These are phyloP conservation scores for Marcusenius ussheri DNA, from an alignment of 2,113 vertebrate genomes.

Conservation along the genomic window DNA sequence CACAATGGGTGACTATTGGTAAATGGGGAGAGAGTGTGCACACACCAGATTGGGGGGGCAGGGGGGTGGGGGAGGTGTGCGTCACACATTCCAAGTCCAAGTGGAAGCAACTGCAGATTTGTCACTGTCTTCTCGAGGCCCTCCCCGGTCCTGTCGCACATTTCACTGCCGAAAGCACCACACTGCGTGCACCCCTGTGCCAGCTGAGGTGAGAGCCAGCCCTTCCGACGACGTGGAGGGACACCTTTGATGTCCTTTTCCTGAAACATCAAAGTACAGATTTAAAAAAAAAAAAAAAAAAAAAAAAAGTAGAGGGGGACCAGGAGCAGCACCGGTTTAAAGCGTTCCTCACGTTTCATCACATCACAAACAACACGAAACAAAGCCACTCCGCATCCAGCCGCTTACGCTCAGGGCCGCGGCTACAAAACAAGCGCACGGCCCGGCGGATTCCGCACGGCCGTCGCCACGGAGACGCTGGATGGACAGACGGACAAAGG, in stretches of 20 bases:
- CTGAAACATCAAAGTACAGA: slow-evolving; percentile 6
- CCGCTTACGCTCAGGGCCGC: background rate
- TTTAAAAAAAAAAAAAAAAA: background rate
- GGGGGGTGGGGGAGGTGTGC: background rate
- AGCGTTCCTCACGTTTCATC: background rate
- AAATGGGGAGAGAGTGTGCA: background rate
- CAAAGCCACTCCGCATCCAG: background rate
- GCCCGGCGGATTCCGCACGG: background rate
- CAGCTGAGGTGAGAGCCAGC: background rate
- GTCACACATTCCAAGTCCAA: slow-evolving; percentile 9
- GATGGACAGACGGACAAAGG: background rate
- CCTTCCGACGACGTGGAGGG: background rate
- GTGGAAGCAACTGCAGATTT: background rate
- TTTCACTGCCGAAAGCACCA: background rate
- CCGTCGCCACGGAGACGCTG: background rate
- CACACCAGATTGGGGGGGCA: background rate
- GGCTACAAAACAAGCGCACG: background rate
- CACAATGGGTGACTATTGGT: background rate
- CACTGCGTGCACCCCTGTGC: background rate
- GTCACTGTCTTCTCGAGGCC: slow-evolving; percentile 3
- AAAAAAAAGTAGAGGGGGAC: background rate
- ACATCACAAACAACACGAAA: background rate
- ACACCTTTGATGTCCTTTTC: slow-evolving; percentile 12
- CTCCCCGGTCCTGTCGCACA: background rate
- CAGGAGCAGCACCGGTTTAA: background rate